phyloP scores from a whole-genome alignment of 2,113 vertebrate species.

The Pavo muticus region DNA sequence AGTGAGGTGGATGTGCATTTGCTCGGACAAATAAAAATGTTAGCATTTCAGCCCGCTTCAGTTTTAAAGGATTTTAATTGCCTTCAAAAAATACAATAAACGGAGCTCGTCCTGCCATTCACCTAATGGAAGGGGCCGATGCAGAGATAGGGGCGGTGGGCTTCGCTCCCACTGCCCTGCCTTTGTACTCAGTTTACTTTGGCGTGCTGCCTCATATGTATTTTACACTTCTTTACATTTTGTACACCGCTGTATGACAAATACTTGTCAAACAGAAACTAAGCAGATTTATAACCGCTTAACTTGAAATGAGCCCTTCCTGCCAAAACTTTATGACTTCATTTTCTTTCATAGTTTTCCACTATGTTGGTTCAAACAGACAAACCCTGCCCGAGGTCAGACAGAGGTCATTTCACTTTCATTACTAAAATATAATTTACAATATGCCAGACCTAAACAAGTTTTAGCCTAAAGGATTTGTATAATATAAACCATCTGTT shows the following conservation, averaged over 20 bases:
- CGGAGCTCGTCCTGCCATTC: slow-evolving; percentile 42
- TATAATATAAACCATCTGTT: slow-evolving; percentile 93
- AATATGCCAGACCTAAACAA: slow-evolving; percentile 89
- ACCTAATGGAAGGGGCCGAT: slow-evolving; percentile 73
- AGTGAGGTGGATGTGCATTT: slow-evolving; percentile 56
- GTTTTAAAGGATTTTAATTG: slow-evolving; percentile 70
- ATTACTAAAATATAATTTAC: slow-evolving; percentile 89
- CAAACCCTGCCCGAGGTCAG: slow-evolving; percentile 81
- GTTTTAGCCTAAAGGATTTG: slow-evolving; percentile 87
- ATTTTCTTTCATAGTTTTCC: slow-evolving; percentile 82
- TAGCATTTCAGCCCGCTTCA: slow-evolving; percentile 56
- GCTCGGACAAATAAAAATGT: slow-evolving; percentile 62
- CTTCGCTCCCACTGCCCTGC: slow-evolving; percentile 30
- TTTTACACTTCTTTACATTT: slow-evolving; percentile 83
- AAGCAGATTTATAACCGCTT: slow-evolving; percentile 80
- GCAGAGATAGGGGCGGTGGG: slow-evolving; percentile 48
- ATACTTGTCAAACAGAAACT: slow-evolving; percentile 83
- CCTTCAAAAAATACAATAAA: slow-evolving; percentile 60
- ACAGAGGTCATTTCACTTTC: slow-evolving; percentile 86
- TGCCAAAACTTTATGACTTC: slow-evolving; percentile 82
- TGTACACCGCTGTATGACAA: slow-evolving; percentile 80
- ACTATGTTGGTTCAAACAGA: slow-evolving; percentile 79
- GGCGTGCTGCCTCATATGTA: slow-evolving; percentile 68
- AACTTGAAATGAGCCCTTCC: slow-evolving; percentile 78
- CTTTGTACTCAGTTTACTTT: slow-evolving; percentile 78